A percentile compares a stretch with the other conserved stretches of the same genome.
Evolutionary conservation across 2,113 vertebrate genomes (phyloP).

Genomic region (Chaetorhynchus papuensis): DNA sequence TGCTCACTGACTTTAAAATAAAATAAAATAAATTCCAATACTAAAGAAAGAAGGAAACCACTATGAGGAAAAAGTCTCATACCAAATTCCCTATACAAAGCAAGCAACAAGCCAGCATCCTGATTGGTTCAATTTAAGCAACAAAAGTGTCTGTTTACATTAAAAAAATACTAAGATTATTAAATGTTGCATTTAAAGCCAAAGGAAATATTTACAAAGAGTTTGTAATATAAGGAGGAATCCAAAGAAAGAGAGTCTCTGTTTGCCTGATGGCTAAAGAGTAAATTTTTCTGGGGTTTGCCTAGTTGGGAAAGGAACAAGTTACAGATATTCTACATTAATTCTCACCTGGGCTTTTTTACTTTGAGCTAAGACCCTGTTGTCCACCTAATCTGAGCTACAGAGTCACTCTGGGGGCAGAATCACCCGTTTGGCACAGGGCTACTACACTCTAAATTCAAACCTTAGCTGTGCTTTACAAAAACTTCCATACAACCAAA

Average conservation of each 20-base stretch:
- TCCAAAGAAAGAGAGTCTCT: neutral
- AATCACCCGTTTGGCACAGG: neutral
- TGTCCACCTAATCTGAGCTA: neutral
- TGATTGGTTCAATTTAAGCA: neutral
- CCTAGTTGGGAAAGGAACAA: neutral
- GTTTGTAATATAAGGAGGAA: neutral
- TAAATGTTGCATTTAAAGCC: neutral
- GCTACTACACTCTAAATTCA: neutral
- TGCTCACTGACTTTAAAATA: neutral
- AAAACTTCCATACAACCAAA: neutral
- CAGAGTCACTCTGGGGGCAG: neutral
- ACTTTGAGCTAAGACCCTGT: neutral
- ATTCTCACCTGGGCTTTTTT: neutral
- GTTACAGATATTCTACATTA: neutral
- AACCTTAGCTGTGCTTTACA: neutral
- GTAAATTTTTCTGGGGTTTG: neutral
- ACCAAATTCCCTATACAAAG: neutral
- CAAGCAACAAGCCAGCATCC: neutral
- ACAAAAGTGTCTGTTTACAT: neutral
- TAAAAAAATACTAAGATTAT: neutral
- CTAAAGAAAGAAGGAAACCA: neutral
- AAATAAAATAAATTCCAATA: neutral
- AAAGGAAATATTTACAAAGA: constrained; percentile 38
- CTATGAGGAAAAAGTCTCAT: neutral
- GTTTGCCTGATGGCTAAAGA: neutral